Conservation (phyloP, 2,888 invertebrate species). For the Clistopyga incitator region DNA sequence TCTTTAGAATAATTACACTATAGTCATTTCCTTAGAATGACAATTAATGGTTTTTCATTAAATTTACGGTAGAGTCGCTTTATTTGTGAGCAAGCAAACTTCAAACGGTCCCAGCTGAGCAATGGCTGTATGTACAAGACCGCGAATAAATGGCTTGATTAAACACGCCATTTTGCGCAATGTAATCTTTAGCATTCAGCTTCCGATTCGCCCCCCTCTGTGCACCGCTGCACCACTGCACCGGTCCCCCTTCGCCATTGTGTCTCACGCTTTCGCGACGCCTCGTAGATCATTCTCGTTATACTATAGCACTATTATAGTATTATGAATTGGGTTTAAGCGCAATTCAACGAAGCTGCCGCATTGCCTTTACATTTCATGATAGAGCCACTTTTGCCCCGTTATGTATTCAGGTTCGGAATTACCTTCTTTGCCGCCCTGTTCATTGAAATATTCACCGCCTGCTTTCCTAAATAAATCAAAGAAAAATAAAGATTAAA, state of each 20-base stretch:
- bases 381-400: conserved; percentile 44
- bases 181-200: conserved; percentile 74
- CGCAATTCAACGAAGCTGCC: conserved; percentile 6
- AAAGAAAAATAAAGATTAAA: no score
- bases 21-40: not conserved
- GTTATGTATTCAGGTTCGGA: not conserved
- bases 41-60: conserved; percentile 16
- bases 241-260: conserved; percentile 65
- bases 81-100: not conserved
- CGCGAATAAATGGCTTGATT: conserved; percentile 80
- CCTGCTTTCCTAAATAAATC: no score
- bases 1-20: not conserved
- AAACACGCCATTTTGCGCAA: conserved; percentile 80
- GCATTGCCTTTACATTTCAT: conserved; percentile 34
- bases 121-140: conserved; percentile 67
- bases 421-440: no score
- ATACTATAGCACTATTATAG: conserved; percentile 58
- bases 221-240: conserved; percentile 18
- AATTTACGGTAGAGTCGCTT: conserved; percentile 25
- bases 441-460: no score
- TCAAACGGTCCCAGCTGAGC: not conserved
- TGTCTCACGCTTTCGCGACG: conserved; percentile 67
- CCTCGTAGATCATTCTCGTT: conserved; percentile 73
- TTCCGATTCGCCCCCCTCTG: conserved; percentile 61
- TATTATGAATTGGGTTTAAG: conserved; percentile 57